These are phyloP conservation scores for Drosophila neonasuta DNA, from an alignment of 2,888 invertebrate genomes.

Conservation along the genomic window DNA sequence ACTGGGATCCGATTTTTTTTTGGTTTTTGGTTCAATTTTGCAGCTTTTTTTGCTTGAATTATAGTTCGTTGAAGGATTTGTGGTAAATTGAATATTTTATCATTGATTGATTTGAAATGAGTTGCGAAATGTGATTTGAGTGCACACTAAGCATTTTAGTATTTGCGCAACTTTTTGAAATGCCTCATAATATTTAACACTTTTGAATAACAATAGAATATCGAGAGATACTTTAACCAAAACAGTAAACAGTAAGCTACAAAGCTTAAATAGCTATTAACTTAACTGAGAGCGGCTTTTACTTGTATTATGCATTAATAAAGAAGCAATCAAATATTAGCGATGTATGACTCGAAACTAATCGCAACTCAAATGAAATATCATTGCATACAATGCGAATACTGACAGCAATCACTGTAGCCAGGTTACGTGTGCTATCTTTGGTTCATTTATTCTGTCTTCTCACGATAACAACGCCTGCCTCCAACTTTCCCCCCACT, in stretches of 20 bases:
- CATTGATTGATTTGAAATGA: slow-evolving; percentile 41
- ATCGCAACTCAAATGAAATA: slow-evolving; percentile 23
- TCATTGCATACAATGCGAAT: slow-evolving; percentile 17
- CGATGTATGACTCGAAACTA: slow-evolving; percentile 1
- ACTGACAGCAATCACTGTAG: slow-evolving; percentile 15
- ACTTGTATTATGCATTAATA: not conserved
- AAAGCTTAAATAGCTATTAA: not conserved
- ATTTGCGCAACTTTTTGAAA: not conserved
- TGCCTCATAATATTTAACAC: not conserved
- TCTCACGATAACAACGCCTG: slow-evolving; percentile 31
- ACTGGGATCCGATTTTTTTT: not conserved
- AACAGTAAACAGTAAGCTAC: not conserved
- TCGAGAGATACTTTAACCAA: not conserved
- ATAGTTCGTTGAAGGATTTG: slow-evolving; percentile 31
- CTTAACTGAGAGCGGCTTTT: not conserved
- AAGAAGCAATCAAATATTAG: slow-evolving; percentile 12
- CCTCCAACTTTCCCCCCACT: not conserved
- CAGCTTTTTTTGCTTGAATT: slow-evolving; percentile 8
- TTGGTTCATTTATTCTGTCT: slow-evolving; percentile 25
- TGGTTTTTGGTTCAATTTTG: slow-evolving; percentile 29
- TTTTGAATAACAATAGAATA: not conserved
- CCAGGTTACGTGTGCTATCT: slow-evolving; percentile 4
- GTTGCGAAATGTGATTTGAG: slow-evolving; percentile 4
- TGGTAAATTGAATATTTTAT: slow-evolving; percentile 35
- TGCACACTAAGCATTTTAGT: not conserved